Conservation (phyloP, 2,888 invertebrate genomes). For the Synergus umbraculus region DNA sequence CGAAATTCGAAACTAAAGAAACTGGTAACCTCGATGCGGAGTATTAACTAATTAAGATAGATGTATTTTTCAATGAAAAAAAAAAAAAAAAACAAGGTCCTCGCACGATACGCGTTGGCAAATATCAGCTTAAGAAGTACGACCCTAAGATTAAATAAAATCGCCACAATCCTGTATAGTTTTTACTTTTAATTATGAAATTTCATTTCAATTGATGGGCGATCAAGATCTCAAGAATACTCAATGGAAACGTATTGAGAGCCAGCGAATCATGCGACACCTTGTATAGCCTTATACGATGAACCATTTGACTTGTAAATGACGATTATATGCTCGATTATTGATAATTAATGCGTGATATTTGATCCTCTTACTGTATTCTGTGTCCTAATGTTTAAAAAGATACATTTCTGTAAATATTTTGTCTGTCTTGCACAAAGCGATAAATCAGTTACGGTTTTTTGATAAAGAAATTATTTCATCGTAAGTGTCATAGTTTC, state of each 20-base stretch:
- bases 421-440: neutral
- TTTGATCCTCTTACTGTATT: constrained; percentile 16
- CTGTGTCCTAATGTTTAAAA: constrained; percentile 11
- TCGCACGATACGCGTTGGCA: constrained; percentile 36
- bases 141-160: constrained; percentile 2
- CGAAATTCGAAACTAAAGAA: neutral
- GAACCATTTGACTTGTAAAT: constrained; percentile 38
- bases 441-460: neutral
- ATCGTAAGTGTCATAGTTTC: neutral
- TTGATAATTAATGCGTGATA: constrained; percentile 35
- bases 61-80: constrained; percentile 38
- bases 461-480: neutral
- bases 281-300: constrained; percentile 37
- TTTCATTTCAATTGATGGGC: constrained; percentile 6
- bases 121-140: constrained; percentile 17
- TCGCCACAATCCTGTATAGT: constrained; percentile 22
- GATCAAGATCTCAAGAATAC: neutral
- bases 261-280: constrained; percentile 40
- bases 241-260: neutral
- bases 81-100: constrained; percentile 24
- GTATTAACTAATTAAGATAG: constrained; percentile 28
- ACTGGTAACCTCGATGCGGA: constrained; percentile 30
- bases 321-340: constrained; percentile 40
- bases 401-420: neutral
- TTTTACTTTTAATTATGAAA: constrained; percentile 4